These are phyloP conservation scores for Calosoma granatense DNA, from an alignment of 1,140 invertebrate genomes.

Conservation along the genomic window DNA sequence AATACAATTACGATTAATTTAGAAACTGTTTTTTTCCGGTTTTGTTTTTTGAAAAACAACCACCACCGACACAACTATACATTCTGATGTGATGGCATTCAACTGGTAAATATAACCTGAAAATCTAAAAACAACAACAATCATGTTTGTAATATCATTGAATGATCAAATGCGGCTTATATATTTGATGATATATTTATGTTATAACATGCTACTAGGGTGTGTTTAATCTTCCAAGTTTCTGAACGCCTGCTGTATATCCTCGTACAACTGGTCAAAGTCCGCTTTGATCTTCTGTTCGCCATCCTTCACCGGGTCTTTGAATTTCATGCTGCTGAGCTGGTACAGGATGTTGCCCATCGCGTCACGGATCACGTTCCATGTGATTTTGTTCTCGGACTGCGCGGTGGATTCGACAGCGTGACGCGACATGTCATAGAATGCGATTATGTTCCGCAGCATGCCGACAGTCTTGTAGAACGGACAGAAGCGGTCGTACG, in stretches of 20 bases:
- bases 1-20: too few relatives aligned
- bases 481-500: slow-evolving; percentile 97
- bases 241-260: slow-evolving; percentile 94
- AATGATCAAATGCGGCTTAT: too few relatives aligned
- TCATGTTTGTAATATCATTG: too few relatives aligned
- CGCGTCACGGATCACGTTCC: slow-evolving; percentile 92
- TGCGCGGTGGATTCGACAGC: slow-evolving; percentile 96
- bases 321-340: slow-evolving; percentile 99
- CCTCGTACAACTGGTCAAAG: slow-evolving; percentile 90
- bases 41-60: too few relatives aligned
- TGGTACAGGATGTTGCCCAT: slow-evolving; percentile 96
- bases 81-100: too few relatives aligned
- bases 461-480: slow-evolving; percentile 99
- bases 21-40: too few relatives aligned
- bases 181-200: too few relatives aligned
- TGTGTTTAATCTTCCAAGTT: slow-evolving; percentile 98
- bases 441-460: slow-evolving; percentile 96
- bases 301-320: slow-evolving; percentile 97
- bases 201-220: too few relatives aligned
- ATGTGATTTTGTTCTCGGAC: slow-evolving; percentile 98
- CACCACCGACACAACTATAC: not conserved
- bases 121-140: too few relatives aligned
- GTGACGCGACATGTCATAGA: slow-evolving; percentile 96
- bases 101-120: too few relatives aligned
- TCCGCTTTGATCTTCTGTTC: slow-evolving; percentile 95